Base-by-base conservation (phyloP, 2,888 invertebrate genomes). In the Habroteleia sp. region DNA sequence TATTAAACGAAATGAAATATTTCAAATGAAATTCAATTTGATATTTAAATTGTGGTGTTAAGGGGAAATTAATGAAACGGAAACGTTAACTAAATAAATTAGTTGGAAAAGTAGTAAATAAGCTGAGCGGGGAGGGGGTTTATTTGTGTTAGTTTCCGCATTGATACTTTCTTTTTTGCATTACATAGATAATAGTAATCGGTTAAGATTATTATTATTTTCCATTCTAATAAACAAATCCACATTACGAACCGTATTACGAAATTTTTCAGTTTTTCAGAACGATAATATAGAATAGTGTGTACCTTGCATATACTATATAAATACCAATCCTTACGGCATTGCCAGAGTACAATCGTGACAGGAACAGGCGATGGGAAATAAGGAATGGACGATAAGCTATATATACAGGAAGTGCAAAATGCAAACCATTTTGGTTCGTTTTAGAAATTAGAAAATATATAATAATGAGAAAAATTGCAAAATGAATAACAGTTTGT, bases 321-420 rank as follows among this genome's bases (percentile, higher is more conserved):
- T 66, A 66, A 66, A 66, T 54, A 54, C 44, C 54, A 29, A 39
- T 46, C 65, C 65, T 66, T 66, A 66, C 46, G 44, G 46, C 54
- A 23, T 27, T 37, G 44, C 46, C 20, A 13, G 27, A 29, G 37
- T 20, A 62, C 37, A 42, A 48, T 13, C 17, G 17, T 54, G 65
- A 65, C 65, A 65, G 44, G 52, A 52, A 65, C 52, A 65, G 35
- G 42, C 42, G 52, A 44, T 54, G 54, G 65, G 52, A 65, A 52
- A 44, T 65, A 65, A 65, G 44, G 35, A 52, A 65, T 54, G 44
- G 52, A 44, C 52, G 65, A 65, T 65, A 65, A 65, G 33, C 52
- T 48, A 35, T 63, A 44, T 54, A 37, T 37, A 52, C 35, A 50
- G 50, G 17, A 62, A 62, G 20, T 41, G 25, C 42, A 23, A 62